Conservation (phyloP, 2,113 vertebrate species). For the Galemys pyrenaicus region DNA sequence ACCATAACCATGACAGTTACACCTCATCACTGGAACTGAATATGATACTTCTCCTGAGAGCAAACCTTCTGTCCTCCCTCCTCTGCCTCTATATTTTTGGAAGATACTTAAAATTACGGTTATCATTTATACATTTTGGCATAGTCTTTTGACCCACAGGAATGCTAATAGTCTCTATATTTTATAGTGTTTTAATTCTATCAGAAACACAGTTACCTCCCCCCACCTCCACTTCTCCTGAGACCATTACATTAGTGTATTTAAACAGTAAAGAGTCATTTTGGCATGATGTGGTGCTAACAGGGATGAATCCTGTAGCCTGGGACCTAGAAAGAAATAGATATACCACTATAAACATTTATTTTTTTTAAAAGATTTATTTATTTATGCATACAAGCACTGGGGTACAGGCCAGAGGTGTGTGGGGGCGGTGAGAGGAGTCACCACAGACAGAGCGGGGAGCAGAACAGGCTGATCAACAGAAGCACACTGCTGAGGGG, state of each 20-base stretch:
- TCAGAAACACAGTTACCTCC: background rate
- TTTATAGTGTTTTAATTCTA: background rate
- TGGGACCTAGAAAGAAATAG: background rate
- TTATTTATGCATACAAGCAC: too few species aligned
- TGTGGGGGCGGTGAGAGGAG: too few species aligned
- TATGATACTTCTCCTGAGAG: background rate
- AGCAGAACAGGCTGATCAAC: too few species aligned
- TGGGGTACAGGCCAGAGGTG: too few species aligned
- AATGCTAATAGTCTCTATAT: background rate
- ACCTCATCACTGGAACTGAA: background rate
- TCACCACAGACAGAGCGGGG: too few species aligned
- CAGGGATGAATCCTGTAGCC: background rate
- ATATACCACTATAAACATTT: background rate
- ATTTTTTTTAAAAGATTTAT: too few species aligned
- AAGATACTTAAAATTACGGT: background rate
- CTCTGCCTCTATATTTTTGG: background rate
- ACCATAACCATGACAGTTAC: too few species aligned
- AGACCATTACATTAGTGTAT: background rate
- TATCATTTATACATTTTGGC: background rate
- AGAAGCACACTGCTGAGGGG: too few species aligned
- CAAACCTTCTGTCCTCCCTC: background rate
- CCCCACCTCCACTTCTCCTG: background rate
- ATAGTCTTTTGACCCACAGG: background rate
- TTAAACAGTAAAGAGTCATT: constrained; percentile 12
- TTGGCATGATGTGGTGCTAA: constrained; percentile 18